Conservation (phyloP, 2,888 invertebrate species). For the Chelonus formosanus region DNA sequence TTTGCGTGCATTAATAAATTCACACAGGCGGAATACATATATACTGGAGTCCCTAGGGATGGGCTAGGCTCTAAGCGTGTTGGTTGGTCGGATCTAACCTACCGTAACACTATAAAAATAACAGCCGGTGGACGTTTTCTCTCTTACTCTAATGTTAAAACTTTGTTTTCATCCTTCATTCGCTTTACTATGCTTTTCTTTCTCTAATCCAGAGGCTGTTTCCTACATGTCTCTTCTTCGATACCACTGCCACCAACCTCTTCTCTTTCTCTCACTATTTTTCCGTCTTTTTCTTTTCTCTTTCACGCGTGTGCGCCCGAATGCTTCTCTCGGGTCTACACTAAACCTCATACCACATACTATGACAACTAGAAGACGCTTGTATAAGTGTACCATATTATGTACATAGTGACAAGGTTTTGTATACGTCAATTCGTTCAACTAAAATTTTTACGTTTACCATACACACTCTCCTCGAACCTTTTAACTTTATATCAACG, state of each 20-base stretch:
- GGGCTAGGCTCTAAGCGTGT: conserved; percentile 53
- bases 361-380: background rate
- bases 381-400: background rate
- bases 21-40: conserved; percentile 42
- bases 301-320: conserved; percentile 20
- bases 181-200: conserved; percentile 19
- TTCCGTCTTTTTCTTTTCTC: conserved; percentile 37
- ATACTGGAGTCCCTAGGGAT: conserved; percentile 47
- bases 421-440: too few species aligned
- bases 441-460: too few species aligned
- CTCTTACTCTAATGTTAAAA: conserved; percentile 25
- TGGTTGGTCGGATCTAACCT: conserved; percentile 58
- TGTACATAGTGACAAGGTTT: background rate
- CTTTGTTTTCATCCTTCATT: conserved; percentile 23
- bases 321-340: conserved; percentile 5
- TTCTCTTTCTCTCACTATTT: conserved; percentile 21
- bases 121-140: conserved; percentile 46
- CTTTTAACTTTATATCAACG: too few species aligned
- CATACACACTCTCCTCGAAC: too few species aligned
- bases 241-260: conserved; percentile 22
- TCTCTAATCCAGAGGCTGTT: conserved; percentile 8
- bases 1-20: conserved; percentile 63
- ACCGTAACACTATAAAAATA: conserved; percentile 63
- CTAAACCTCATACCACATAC: background rate
- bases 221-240: conserved; percentile 7